These are phyloP conservation scores for Zygaena filipendulae DNA, from an alignment of 2,888 invertebrate genomes.

Conservation along the genomic window DNA sequence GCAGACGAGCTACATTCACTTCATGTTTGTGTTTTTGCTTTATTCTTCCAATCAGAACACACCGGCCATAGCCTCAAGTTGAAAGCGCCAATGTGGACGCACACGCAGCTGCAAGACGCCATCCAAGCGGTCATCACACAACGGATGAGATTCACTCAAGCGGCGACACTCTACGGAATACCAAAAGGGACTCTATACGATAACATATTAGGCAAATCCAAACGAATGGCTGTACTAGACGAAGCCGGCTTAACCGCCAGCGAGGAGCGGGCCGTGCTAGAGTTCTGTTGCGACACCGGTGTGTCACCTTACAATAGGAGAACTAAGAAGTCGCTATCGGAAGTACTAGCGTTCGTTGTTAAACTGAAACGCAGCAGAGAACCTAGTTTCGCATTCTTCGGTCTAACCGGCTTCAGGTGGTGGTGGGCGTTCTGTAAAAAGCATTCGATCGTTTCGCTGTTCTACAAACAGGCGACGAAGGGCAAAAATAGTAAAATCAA, in stretches of 20 bases:
- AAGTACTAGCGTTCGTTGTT: conserved; percentile 74
- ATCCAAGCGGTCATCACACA: conserved; percentile 80
- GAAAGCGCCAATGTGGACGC: conserved; percentile 81
- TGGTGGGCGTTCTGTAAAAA: conserved; percentile 88
- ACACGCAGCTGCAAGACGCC: conserved; percentile 78
- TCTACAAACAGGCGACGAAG: conserved; percentile 31
- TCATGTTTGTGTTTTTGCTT: conserved; percentile 27
- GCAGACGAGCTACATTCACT: too few species aligned
- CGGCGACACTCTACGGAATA: conserved; percentile 76
- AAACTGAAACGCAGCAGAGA: conserved; percentile 67
- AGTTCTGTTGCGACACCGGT: conserved; percentile 79
- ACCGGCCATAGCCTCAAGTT: conserved; percentile 75
- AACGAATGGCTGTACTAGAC: conserved; percentile 79
- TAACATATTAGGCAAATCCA: conserved; percentile 81
- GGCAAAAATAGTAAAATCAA: conserved; percentile 27
- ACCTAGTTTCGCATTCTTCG: conserved; percentile 73
- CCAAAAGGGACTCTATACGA: conserved; percentile 83
- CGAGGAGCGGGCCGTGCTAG: conserved; percentile 75
- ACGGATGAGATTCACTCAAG: conserved; percentile 82
- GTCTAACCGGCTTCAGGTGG: conserved; percentile 80
- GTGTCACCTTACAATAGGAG: conserved; percentile 77
- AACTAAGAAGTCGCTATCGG: conserved; percentile 74
- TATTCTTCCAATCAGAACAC: conserved; percentile 44
- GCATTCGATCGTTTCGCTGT: conserved; percentile 75
- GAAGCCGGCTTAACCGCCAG: conserved; percentile 70